These are phyloP conservation scores for Homalodisca vitripennis DNA, from an alignment of 1,140 invertebrate species.

Conservation along the genomic window DNA sequence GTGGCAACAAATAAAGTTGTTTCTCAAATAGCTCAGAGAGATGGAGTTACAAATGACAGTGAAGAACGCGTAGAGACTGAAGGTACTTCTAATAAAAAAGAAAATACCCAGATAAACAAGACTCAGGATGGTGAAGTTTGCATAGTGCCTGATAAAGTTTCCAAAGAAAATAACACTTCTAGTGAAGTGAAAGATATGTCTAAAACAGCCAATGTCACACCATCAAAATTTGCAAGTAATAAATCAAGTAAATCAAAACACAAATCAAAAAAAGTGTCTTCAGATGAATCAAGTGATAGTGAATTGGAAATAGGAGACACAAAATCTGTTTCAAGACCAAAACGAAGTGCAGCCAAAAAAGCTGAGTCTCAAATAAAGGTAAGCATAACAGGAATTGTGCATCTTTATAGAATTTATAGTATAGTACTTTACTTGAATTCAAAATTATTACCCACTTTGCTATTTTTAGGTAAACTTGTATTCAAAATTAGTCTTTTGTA, in stretches of 20 bases:
- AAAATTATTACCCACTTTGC: constrained; percentile 20
- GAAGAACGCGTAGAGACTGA: constrained; percentile 24
- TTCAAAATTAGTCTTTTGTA: constrained; percentile 20
- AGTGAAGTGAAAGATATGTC: background rate
- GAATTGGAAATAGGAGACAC: constrained; percentile 43
- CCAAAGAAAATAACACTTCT: background rate
- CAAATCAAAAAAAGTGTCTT: constrained; percentile 29
- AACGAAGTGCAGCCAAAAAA: constrained; percentile 43
- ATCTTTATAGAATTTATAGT: background rate
- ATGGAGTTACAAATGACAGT: constrained; percentile 16
- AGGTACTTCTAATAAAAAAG: constrained; percentile 20
- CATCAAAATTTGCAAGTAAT: too few species aligned
- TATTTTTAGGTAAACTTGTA: constrained; percentile 4
- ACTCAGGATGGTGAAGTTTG: constrained; percentile 32
- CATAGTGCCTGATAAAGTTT: background rate
- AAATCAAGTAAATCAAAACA: constrained; percentile 42
- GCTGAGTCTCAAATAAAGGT: constrained; percentile 45
- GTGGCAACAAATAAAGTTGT: constrained; percentile 20
- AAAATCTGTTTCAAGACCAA: constrained; percentile 43
- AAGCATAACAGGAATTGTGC: constrained; percentile 8
- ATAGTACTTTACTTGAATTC: background rate
- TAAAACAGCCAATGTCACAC: too few species aligned
- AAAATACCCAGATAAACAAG: constrained; percentile 21
- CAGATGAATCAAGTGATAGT: constrained; percentile 32
- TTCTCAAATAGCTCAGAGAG: constrained; percentile 18